Evolutionary conservation across 2,113 vertebrate species (phyloP).

Genomic region (Elachura formosa): DNA sequence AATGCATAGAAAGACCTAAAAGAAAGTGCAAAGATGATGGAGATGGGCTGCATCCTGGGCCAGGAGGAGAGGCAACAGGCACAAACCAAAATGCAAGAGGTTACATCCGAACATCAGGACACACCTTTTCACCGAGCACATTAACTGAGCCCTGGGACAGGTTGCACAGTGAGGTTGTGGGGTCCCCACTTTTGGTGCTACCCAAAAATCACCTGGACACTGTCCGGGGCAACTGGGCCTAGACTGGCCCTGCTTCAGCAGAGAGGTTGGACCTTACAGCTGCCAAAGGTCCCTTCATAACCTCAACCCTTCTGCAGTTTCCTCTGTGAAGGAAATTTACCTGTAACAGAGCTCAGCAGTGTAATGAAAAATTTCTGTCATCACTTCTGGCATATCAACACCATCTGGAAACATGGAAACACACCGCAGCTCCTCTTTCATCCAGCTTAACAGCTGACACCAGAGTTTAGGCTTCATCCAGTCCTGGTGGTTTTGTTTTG

Average conservation of each 20-base stretch:
- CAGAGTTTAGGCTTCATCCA: background rate
- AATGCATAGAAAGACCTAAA: background rate
- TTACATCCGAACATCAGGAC: background rate
- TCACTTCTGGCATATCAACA: background rate
- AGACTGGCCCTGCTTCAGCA: background rate
- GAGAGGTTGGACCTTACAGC: rapidly evolving
- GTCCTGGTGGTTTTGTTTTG: background rate
- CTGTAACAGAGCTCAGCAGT: background rate
- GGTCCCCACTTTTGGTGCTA: background rate
- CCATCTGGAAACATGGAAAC: background rate
- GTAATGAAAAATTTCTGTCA: background rate
- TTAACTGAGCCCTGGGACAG: background rate
- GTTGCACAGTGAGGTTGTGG: background rate
- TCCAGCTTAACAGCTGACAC: background rate
- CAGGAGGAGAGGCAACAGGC: background rate
- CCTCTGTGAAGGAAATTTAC: background rate
- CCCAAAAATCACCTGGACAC: background rate
- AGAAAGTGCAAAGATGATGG: background rate
- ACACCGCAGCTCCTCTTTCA: background rate
- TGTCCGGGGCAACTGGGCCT: background rate
- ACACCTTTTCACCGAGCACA: background rate
- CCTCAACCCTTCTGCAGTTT: background rate
- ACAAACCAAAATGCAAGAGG: background rate
- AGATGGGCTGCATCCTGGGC: rapidly evolving
- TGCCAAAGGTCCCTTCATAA: background rate